phyloP scores from a whole-genome alignment of 2,888 invertebrate species.

The Lysandra bellargus region DNA sequence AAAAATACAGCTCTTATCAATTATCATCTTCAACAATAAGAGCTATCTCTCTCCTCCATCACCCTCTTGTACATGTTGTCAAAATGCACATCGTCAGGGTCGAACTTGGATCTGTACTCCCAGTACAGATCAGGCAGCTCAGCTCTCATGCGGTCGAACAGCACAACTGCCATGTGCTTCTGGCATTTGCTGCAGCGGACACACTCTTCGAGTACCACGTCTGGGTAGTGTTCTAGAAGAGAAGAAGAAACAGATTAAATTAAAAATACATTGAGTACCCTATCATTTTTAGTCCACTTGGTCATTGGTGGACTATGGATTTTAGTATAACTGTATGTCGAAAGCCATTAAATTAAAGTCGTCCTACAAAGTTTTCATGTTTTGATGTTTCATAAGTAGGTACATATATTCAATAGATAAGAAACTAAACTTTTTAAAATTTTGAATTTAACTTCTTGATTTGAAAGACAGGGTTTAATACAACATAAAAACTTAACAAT shows the following conservation, averaged over 20 bases:
- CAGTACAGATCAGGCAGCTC: background rate
- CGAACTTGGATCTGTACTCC: background rate
- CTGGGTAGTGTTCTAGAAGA: slow-evolving; percentile 4
- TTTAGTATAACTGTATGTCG: too few relatives aligned
- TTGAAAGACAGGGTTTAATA: too few relatives aligned
- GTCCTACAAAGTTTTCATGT: too few relatives aligned
- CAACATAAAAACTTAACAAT: too few relatives aligned
- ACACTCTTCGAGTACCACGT: background rate
- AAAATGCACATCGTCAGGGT: slow-evolving; percentile 5
- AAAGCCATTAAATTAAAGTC: too few relatives aligned
- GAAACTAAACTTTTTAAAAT: too few relatives aligned
- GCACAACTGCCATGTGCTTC: background rate
- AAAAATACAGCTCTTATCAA: background rate
- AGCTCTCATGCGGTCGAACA: background rate
- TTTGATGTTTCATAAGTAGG: too few relatives aligned
- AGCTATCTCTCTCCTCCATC: background rate
- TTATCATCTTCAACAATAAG: background rate
- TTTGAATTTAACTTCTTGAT: too few relatives aligned
- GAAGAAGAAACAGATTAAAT: background rate
- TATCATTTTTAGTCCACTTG: background rate
- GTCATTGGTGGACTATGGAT: too few relatives aligned
- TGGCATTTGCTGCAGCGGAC: background rate
- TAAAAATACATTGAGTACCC: too few relatives aligned
- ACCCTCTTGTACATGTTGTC: background rate
- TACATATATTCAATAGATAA: too few relatives aligned